Percentiles rank a stretch among this genome's conserved stretches.
These are phyloP conservation scores for Regulus satrapa DNA, from an alignment of 2,113 vertebrate species.

Conservation along the genomic window DNA sequence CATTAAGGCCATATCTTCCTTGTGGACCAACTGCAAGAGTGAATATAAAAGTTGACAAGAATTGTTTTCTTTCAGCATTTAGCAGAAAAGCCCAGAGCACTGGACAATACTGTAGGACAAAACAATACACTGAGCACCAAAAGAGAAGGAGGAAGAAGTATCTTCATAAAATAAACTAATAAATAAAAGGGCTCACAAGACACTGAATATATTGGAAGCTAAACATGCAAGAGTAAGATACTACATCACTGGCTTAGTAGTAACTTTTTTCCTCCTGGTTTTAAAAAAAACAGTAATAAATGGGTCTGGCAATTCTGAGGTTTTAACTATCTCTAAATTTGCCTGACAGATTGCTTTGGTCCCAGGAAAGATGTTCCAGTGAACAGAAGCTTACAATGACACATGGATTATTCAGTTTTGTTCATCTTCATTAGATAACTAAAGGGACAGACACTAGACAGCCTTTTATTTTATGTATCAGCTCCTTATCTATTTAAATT, in stretches of 20 bases:
- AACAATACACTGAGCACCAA: neutral
- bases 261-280: neutral
- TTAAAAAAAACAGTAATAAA: neutral
- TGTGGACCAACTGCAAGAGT: neutral
- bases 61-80: neutral
- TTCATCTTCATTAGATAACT: neutral
- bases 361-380: neutral
- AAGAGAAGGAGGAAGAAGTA: neutral
- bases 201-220: neutral
- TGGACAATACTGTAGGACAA: neutral
- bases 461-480: neutral
- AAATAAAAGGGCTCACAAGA: neutral
- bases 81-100: neutral
- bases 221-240: neutral
- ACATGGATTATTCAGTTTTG: neutral
- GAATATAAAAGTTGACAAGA: neutral
- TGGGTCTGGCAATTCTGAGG: neutral
- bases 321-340: neutral
- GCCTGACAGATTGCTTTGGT: neutral
- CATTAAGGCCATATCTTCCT: neutral
- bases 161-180: neutral
- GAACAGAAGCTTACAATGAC: neutral
- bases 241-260: neutral
- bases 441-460: neutral
- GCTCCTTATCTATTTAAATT: neutral